phyloP scores from a whole-genome alignment of 2,113 vertebrate genomes.

The Herpailurus yagouaroundi region DNA sequence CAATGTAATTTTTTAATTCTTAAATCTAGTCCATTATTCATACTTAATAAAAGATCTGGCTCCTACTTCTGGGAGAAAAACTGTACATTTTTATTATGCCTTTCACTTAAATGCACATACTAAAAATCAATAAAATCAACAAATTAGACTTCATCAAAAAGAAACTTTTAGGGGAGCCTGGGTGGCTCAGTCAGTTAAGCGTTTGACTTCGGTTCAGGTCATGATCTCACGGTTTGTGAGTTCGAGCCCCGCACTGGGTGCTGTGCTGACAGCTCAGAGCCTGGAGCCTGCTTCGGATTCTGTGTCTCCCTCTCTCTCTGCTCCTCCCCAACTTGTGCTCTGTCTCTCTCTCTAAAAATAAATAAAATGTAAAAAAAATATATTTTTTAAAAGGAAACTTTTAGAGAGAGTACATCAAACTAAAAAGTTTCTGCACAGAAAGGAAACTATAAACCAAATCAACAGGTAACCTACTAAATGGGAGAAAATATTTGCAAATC shows the following conservation, averaged over 20 bases:
- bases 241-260: no score
- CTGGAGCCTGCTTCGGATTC: no score
- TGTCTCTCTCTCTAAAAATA: no score
- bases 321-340: no score
- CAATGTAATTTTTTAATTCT: neutral
- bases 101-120: conserved; percentile 18
- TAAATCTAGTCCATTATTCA: neutral
- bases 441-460: neutral
- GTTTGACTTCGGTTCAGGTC: no score
- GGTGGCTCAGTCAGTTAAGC: no score
- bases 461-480: neutral
- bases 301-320: no score
- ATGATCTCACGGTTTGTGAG: no score
- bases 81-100: neutral
- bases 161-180: neutral
- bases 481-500: neutral
- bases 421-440: neutral
- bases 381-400: neutral
- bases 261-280: no score
- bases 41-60: neutral
- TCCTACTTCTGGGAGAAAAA: neutral
- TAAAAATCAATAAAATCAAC: conserved; percentile 28
- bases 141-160: neutral
- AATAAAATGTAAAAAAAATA: no score
- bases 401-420: neutral